Percentiles rank a stretch among this genome's conserved stretches.
Evolutionary conservation across 2,888 invertebrate species (phyloP).

Genomic region (Bimastos eiseni): DNA sequence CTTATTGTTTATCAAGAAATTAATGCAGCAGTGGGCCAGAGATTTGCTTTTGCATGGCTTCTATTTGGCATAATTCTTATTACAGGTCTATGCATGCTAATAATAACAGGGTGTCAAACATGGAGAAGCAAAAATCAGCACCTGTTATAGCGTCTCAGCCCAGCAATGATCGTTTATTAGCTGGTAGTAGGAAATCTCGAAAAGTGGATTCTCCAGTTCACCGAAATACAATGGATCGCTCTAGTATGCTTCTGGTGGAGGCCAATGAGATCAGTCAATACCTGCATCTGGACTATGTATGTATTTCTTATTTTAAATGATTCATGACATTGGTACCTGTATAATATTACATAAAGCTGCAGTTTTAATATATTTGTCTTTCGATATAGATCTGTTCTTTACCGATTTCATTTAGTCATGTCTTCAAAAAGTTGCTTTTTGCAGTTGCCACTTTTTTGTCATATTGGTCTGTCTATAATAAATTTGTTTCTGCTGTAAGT

Average conservation of each 20-base stretch:
- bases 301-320: conserved; percentile 28
- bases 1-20: background rate
- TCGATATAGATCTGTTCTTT: background rate
- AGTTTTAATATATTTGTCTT: background rate
- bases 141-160: background rate
- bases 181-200: background rate
- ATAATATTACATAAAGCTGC: background rate
- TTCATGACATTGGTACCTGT: background rate
- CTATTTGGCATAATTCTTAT: background rate
- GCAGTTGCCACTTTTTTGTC: no score
- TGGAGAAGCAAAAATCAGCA: background rate
- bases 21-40: background rate
- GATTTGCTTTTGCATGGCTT: background rate
- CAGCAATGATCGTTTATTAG: background rate
- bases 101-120: background rate
- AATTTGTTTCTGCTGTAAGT: no score
- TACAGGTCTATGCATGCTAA: background rate
- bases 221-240: conserved; percentile 32
- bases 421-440: background rate
- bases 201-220: background rate
- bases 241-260: conserved; percentile 43
- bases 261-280: conserved; percentile 45
- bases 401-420: background rate
- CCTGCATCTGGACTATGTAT: conserved; percentile 44
- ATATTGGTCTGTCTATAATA: no score